A percentile compares a stretch with the other conserved stretches of the same genome.
Conservation (phyloP, 2,888 invertebrate species). For the Tortrix viridana region DNA sequence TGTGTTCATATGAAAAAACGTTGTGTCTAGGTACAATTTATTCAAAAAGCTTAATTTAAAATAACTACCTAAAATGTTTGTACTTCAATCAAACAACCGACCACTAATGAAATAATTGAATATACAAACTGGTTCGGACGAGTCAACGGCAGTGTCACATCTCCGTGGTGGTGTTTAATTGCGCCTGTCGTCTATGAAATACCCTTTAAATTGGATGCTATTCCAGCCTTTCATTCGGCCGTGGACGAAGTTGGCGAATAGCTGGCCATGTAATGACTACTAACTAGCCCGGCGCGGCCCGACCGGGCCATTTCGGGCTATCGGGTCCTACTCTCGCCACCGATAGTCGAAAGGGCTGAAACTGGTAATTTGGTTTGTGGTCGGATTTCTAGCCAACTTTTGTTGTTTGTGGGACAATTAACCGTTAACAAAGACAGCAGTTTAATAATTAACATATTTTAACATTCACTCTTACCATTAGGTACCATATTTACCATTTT, state of each 20-base stretch:
- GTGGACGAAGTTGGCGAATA: conserved; percentile 57
- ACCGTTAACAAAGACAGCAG: not conserved
- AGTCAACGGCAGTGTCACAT: conserved; percentile 39
- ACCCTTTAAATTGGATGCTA: conserved; percentile 66
- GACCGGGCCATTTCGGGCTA: conserved; percentile 42
- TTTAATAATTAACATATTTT: too few species aligned
- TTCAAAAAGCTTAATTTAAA: too few species aligned
- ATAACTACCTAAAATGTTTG: not conserved
- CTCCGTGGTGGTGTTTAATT: conserved; percentile 52
- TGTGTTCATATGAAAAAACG: too few species aligned
- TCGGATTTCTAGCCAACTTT: conserved; percentile 55
- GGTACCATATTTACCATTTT: too few species aligned
- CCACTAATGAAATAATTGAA: conserved; percentile 14
- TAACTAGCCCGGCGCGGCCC: conserved; percentile 57
- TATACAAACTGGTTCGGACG: conserved; percentile 45
- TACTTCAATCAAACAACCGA: not conserved
- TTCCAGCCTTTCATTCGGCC: conserved; percentile 55
- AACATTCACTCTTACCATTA: too few species aligned
- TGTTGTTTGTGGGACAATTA: conserved; percentile 56
- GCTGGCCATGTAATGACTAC: conserved; percentile 67
- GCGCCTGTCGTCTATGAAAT: conserved; percentile 63
- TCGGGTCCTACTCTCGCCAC: conserved; percentile 56
- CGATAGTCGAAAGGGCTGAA: conserved; percentile 58
- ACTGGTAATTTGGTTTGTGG: conserved; percentile 67
- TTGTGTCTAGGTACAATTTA: too few species aligned